phyloP scores from a whole-genome alignment of 2,797 vertebrate genomes.

The Diplodus sargus region DNA sequence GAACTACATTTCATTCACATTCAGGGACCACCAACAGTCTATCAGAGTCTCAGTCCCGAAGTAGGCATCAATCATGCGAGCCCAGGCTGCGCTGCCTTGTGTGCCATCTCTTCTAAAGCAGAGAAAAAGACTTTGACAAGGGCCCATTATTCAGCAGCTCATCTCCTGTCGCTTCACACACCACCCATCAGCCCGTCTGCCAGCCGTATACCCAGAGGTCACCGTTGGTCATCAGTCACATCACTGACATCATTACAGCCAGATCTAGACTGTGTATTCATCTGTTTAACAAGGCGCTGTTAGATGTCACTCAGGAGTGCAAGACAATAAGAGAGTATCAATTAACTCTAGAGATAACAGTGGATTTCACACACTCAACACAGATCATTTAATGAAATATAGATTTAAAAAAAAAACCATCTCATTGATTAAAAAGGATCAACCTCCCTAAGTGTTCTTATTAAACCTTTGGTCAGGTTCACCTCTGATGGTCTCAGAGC shows the following conservation, averaged over 20 bases:
- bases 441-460: not conserved
- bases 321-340: conserved; percentile 11
- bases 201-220: conserved; percentile 44
- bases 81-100: conserved; percentile 23
- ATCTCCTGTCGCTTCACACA: conserved; percentile 62
- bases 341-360: conserved; percentile 16
- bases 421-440: not conserved
- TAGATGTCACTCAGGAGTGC: conserved; percentile 27
- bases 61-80: conserved; percentile 70
- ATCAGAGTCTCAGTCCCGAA: conserved; percentile 51
- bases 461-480: no score
- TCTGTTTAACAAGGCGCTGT: conserved; percentile 38
- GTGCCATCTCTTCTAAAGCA: conserved; percentile 42
- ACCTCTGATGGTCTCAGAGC: no score
- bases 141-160: conserved; percentile 73
- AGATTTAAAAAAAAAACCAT: not conserved
- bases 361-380: not conserved
- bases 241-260: conserved; percentile 35
- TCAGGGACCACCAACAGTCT: conserved; percentile 65
- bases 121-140: conserved; percentile 60
- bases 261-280: conserved; percentile 23
- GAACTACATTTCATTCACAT: conserved; percentile 56
- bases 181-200: conserved; percentile 65
- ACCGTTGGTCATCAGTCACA: conserved; percentile 55
- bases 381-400: not conserved